Conservation (phyloP, 2,797 vertebrate species). For the Acanthurus leucopareius region DNA sequence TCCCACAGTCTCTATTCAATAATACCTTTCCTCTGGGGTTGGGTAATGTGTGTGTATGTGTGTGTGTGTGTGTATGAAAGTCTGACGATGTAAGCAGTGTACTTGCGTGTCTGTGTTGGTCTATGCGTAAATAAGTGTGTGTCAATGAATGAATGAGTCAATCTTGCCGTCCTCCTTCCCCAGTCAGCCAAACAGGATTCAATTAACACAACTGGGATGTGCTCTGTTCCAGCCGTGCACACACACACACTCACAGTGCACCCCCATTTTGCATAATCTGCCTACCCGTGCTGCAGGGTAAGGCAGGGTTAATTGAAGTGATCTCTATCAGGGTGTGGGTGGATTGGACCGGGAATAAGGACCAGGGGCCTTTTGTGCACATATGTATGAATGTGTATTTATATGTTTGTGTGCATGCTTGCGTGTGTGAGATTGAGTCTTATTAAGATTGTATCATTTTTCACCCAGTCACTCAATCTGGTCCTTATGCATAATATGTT, state of each 20-base stretch:
- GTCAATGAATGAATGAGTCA: constrained; percentile 49
- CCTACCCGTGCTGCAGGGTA: constrained; percentile 55
- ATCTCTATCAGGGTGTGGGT: constrained; percentile 70
- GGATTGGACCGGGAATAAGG: constrained; percentile 56
- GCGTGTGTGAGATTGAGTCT: constrained; percentile 8
- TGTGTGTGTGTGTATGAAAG: constrained; percentile 26
- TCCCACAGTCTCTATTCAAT: constrained; percentile 77
- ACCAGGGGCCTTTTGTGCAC: constrained; percentile 38
- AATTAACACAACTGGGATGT: constrained; percentile 78
- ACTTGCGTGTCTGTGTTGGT: constrained; percentile 15
- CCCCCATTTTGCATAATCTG: constrained; percentile 69
- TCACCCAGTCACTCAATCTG: constrained; percentile 69
- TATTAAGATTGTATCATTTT: constrained; percentile 77
- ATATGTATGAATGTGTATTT: constrained; percentile 3
- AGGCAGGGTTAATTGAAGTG: constrained; percentile 85
- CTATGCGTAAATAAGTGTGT: constrained; percentile 49
- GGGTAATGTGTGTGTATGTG: constrained; percentile 7
- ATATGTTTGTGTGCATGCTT: constrained; percentile 6
- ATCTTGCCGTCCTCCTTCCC: constrained; percentile 32
- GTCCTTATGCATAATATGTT: constrained; percentile 72
- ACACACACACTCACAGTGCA: constrained; percentile 17
- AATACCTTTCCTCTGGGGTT: constrained; percentile 66
- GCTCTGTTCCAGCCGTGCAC: constrained; percentile 34
- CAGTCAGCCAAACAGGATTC: constrained; percentile 75
- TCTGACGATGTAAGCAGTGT: constrained; percentile 33